A percentile compares a stretch with the other conserved stretches of the same genome.
Conservation (phyloP, 1,140 invertebrate species). For the Drosophila kohkoa region DNA sequence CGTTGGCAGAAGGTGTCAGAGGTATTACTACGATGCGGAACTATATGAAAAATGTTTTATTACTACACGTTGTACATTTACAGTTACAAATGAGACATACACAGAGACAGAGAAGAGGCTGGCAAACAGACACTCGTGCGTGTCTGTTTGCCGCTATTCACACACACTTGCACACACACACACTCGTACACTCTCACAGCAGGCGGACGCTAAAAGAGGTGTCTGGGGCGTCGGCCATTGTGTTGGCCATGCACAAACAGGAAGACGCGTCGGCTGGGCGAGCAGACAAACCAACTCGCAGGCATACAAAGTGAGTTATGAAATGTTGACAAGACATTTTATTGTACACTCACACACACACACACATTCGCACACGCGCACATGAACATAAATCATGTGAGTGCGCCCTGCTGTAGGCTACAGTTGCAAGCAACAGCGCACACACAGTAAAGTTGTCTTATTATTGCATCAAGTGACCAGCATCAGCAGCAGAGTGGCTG, state of each 20-base stretch:
- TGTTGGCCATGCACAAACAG: slow-evolving; percentile 74
- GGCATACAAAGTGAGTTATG: slow-evolving; percentile 77
- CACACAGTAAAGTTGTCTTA: slow-evolving; percentile 68
- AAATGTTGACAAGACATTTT: slow-evolving; percentile 83
- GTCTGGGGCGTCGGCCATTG: slow-evolving; percentile 58
- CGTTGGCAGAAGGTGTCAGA: slow-evolving; percentile 19
- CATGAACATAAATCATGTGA: slow-evolving; percentile 49
- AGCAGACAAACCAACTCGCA: neutral
- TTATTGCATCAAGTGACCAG: slow-evolving; percentile 75
- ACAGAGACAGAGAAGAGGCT: slow-evolving; percentile 30
- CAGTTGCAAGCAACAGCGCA: slow-evolving; percentile 54
- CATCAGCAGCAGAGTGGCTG: slow-evolving; percentile 1
- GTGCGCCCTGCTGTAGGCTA: slow-evolving; percentile 29
- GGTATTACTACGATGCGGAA: slow-evolving; percentile 44
- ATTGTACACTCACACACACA: slow-evolving; percentile 54
- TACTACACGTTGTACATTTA: slow-evolving; percentile 67
- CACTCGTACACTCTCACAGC: neutral
- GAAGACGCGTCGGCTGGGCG: slow-evolving; percentile 22
- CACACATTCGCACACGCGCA: slow-evolving; percentile 24
- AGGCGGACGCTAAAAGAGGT: slow-evolving; percentile 14
- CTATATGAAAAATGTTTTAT: slow-evolving; percentile 79
- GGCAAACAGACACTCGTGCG: slow-evolving; percentile 72
- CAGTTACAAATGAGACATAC: slow-evolving; percentile 71
- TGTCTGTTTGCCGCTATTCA: slow-evolving; percentile 69
- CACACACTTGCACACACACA: slow-evolving; percentile 22